A percentile compares a stretch with the other conserved stretches of the same genome.
phyloP scores from a whole-genome alignment of 2,888 invertebrate genomes.

The Crioceris asparagi region DNA sequence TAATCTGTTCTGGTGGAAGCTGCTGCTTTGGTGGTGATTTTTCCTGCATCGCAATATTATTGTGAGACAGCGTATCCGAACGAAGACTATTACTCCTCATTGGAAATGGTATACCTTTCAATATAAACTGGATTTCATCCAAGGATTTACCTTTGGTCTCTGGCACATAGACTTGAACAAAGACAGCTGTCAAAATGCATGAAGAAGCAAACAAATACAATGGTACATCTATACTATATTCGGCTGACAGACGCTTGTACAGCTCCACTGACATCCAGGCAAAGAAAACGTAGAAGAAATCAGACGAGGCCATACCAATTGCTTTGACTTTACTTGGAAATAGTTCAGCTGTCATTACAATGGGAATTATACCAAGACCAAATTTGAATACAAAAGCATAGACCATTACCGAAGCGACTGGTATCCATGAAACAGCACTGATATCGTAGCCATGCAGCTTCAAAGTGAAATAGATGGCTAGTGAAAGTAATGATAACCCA shows the following conservation, averaged over 20 bases:
- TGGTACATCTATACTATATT: conserved; percentile 29
- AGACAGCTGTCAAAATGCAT: conserved; percentile 30
- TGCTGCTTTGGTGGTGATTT: background rate
- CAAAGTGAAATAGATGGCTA: conserved; percentile 31
- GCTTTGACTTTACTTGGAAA: conserved; percentile 36
- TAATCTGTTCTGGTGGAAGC: too few species aligned
- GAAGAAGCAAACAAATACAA: conserved; percentile 32
- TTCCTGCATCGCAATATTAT: background rate
- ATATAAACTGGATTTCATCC: conserved; percentile 33
- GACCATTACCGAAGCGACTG: conserved; percentile 30
- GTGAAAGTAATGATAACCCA: conserved; percentile 26
- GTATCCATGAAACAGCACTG: conserved; percentile 20
- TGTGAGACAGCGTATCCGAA: conserved; percentile 10
- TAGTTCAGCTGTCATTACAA: conserved; percentile 34
- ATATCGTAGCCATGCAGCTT: conserved; percentile 26
- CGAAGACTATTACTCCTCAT: conserved; percentile 14
- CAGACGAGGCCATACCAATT: conserved; percentile 34
- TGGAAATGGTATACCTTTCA: conserved; percentile 26
- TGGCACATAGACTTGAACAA: conserved; percentile 29
- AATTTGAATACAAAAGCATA: conserved; percentile 33
- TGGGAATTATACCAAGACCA: conserved; percentile 34
- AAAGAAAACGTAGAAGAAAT: conserved; percentile 31
- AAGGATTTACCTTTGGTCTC: conserved; percentile 34
- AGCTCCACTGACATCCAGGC: conserved; percentile 30
- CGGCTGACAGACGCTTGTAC: conserved; percentile 25